These are phyloP conservation scores for Cosmopolites sordidus DNA, from an alignment of 2,888 invertebrate species.

Conservation along the genomic window DNA sequence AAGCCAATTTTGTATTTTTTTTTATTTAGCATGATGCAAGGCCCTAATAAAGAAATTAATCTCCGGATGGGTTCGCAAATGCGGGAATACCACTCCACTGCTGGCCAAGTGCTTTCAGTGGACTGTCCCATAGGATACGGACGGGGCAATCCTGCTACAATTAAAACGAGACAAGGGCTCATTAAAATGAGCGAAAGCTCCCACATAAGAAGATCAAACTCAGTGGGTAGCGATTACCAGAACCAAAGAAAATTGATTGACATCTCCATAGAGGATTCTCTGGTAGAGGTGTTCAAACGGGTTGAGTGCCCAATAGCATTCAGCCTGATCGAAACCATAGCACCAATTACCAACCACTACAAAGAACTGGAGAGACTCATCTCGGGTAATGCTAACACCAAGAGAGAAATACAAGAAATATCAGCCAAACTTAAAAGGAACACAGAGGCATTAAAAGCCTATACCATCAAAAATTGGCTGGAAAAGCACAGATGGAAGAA, in stretches of 20 bases:
- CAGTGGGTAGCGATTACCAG: neutral
- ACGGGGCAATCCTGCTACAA: neutral
- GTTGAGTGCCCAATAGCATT: neutral
- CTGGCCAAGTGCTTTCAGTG: neutral
- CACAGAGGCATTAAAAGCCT: neutral
- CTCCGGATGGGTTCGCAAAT: too few species aligned
- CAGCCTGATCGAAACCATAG: neutral
- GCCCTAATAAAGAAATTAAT: too few species aligned
- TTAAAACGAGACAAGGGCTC: neutral
- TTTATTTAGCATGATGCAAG: too few species aligned
- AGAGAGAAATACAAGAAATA: slow-evolving; percentile 3
- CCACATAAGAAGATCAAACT: neutral
- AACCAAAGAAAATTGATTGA: neutral
- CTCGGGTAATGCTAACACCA: neutral
- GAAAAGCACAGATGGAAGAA: neutral
- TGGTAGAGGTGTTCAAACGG: neutral
- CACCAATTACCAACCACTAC: neutral
- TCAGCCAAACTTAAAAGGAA: neutral
- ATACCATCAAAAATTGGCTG: neutral
- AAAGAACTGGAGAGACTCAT: neutral
- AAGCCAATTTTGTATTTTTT: too few species aligned
- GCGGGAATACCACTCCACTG: neutral
- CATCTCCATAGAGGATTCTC: neutral
- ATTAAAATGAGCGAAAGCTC: neutral
- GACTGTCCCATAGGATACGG: neutral